Percentiles rank a stretch among this genome's conserved stretches.
Evolutionary conservation across 2,888 invertebrate species (phyloP).

Genomic region (Anoplius nigerrimus): DNA sequence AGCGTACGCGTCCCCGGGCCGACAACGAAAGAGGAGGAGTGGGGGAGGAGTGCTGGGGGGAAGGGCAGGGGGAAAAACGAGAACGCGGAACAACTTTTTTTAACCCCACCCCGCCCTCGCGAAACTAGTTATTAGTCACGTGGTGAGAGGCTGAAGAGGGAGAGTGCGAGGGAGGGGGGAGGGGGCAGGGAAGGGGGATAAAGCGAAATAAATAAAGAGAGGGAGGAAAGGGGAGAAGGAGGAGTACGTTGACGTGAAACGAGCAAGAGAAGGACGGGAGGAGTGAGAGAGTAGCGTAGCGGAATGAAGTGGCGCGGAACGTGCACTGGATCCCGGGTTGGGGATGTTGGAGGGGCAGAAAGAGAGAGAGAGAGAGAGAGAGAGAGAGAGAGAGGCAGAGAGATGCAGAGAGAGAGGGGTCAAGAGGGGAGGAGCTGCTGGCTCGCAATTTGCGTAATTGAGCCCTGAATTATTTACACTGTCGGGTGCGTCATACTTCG

Average conservation of each 20-base stretch:
- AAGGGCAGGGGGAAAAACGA: background rate
- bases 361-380: background rate
- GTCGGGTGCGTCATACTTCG: slow-evolving; percentile 70
- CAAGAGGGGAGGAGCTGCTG: slow-evolving; percentile 44
- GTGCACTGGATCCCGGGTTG: slow-evolving; percentile 28
- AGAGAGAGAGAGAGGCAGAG: slow-evolving; percentile 21
- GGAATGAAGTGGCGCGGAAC: slow-evolving; percentile 56
- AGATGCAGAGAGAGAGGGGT: slow-evolving; percentile 27
- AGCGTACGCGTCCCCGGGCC: too few relatives aligned
- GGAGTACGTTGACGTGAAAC: background rate
- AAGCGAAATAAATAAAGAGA: too few relatives aligned
- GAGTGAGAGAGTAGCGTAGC: slow-evolving; percentile 27
- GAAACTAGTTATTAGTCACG: too few relatives aligned
- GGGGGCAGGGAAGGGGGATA: too few relatives aligned
- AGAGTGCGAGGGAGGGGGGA: too few relatives aligned
- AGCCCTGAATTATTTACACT: slow-evolving; percentile 73
- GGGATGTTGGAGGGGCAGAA: slow-evolving; percentile 14
- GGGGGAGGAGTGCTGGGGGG: too few relatives aligned
- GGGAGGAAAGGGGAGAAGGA: background rate
- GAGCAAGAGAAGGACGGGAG: too few relatives aligned
- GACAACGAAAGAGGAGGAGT: too few relatives aligned
- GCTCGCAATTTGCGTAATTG: slow-evolving; percentile 73
- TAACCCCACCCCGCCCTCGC: too few relatives aligned
- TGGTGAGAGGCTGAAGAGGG: background rate
- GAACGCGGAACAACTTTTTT: background rate